Conservation (phyloP, 2,113 vertebrate genomes). For the Emydura subglobosa region DNA sequence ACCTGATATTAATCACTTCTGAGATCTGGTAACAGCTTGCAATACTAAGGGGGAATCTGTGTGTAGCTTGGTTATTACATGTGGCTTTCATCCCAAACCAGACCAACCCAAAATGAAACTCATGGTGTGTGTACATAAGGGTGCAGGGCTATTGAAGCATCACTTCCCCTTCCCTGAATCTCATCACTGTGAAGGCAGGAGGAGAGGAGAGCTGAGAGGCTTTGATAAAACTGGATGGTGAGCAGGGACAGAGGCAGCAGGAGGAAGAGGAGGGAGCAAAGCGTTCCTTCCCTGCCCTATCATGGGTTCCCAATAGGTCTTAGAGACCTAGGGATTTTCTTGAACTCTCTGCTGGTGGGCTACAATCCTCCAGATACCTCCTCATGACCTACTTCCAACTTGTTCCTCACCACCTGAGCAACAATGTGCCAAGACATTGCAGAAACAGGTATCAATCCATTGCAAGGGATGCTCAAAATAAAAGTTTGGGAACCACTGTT, state of each 20-base stretch:
- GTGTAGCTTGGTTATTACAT: background rate
- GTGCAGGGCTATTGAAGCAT: background rate
- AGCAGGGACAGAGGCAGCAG: background rate
- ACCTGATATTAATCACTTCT: background rate
- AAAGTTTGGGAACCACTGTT: background rate
- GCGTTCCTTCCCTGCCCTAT: background rate
- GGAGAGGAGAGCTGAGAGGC: background rate
- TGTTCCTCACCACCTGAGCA: background rate
- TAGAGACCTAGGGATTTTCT: background rate
- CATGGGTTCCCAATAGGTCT: background rate
- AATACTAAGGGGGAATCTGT: background rate
- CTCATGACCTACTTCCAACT: background rate
- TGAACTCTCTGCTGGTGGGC: background rate
- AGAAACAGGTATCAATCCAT: background rate
- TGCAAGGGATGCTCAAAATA: background rate
- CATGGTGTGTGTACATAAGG: too few species aligned
- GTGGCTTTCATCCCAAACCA: background rate
- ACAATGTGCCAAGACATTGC: background rate
- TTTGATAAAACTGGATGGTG: background rate
- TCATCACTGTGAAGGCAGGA: background rate
- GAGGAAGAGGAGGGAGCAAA: background rate
- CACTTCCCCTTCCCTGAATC: background rate
- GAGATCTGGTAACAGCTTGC: background rate
- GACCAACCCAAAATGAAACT: too few species aligned
- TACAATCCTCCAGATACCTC: background rate